phyloP scores from a whole-genome alignment of 2,113 vertebrate species.

The Prunella himalayana region DNA sequence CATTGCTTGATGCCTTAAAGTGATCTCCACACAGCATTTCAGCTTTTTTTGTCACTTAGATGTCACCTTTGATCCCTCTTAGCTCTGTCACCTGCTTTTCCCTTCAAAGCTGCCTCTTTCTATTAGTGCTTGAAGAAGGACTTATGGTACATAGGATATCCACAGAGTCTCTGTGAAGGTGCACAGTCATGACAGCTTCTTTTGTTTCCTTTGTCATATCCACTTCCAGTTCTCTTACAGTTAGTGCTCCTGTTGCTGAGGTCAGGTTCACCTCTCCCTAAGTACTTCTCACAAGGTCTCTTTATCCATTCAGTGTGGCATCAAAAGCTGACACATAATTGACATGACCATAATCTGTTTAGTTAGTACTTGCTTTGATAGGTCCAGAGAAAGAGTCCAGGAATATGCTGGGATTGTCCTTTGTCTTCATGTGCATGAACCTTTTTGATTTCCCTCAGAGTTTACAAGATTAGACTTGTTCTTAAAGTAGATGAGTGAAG shows the following conservation, averaged over 20 bases:
- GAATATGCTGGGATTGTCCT: not conserved
- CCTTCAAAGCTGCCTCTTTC: not conserved
- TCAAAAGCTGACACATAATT: not conserved
- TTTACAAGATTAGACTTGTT: not conserved
- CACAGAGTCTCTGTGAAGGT: not conserved
- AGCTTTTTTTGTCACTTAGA: not conserved
- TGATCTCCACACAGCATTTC: not conserved
- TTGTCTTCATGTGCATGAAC: not conserved
- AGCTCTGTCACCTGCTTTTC: not conserved
- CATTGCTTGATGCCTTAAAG: not conserved
- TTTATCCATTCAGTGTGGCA: not conserved
- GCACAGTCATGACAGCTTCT: not conserved
- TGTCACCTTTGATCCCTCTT: not conserved
- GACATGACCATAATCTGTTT: not conserved
- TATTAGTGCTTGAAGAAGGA: not conserved
- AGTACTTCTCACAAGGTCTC: not conserved
- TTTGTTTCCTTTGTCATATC: not conserved
- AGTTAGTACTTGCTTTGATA: not conserved
- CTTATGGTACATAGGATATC: not conserved
- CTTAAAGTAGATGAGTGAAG: not conserved
- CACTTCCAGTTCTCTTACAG: not conserved
- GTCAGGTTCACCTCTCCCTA: not conserved
- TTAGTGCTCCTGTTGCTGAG: not conserved
- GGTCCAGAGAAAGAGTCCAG: not conserved
- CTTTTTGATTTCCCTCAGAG: not conserved